Conservation (phyloP, 2,113 vertebrate species). For the Semnornis frantzii region DNA sequence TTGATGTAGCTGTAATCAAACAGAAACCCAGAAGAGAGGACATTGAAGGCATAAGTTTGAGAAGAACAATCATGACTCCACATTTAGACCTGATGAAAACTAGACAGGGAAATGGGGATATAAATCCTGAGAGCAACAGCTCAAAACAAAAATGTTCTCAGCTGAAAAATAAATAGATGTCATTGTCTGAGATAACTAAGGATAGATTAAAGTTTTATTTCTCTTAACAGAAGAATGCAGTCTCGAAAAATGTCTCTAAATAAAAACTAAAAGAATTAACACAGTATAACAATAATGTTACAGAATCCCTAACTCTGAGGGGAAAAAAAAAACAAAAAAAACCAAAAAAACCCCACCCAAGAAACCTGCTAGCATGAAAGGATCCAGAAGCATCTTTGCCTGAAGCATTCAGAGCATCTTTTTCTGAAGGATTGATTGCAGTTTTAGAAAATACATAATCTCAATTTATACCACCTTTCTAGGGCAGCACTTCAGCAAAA, state of each 20-base stretch:
- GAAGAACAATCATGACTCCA: not conserved
- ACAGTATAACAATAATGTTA: not conserved
- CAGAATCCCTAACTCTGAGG: not conserved
- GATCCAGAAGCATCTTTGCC: not conserved
- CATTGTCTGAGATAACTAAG: not conserved
- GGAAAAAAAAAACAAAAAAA: not conserved
- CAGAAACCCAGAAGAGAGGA: not conserved
- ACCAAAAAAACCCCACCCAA: too few species aligned
- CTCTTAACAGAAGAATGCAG: not conserved
- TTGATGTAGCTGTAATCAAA: not conserved
- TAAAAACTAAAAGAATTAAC: not conserved
- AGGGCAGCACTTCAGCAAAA: not conserved
- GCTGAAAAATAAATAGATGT: not conserved
- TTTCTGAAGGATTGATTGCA: not conserved
- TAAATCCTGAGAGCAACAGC: not conserved
- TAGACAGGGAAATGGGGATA: not conserved
- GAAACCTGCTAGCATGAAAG: not conserved
- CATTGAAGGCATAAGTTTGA: not conserved
- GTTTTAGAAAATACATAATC: not conserved
- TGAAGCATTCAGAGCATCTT: not conserved
- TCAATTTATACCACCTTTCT: not conserved
- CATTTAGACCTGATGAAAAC: not conserved
- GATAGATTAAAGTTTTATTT: not conserved
- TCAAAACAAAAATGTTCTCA: not conserved
- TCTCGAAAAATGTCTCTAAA: not conserved